phyloP scores from a whole-genome alignment of 2,888 invertebrate species.

The Apodemia duryi region DNA sequence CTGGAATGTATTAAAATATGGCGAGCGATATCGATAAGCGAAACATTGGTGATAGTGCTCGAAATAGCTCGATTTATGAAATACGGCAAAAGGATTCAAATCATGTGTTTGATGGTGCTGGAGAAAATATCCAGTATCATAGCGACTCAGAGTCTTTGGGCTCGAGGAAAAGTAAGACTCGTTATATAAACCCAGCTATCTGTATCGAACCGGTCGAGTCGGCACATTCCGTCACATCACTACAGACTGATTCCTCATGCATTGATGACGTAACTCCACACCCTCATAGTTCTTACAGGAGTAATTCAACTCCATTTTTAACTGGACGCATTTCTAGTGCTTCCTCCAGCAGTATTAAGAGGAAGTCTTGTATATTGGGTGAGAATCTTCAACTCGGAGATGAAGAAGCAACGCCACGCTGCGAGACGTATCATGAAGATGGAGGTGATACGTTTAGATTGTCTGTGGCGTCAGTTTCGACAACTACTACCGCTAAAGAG shows the following conservation, averaged over 20 bases:
- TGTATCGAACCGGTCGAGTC: conserved; percentile 74
- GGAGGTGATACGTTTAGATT: conserved; percentile 65
- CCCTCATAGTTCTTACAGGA: conserved; percentile 63
- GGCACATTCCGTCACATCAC: conserved; percentile 61
- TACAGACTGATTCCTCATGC: conserved; percentile 51
- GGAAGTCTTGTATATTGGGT: conserved; percentile 58
- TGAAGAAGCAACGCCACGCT: conserved; percentile 52
- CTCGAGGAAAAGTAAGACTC: conserved; percentile 63
- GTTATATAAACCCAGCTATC: conserved; percentile 81
- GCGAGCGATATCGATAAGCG: conserved; percentile 54
- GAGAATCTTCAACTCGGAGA: conserved; percentile 26
- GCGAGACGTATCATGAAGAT: conserved; percentile 59
- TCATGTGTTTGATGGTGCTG: conserved; percentile 67
- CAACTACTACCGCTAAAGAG: conserved; percentile 66
- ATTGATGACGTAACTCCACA: conserved; percentile 64
- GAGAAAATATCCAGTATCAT: conserved; percentile 62
- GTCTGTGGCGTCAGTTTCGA: conserved; percentile 65
- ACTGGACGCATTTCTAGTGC: conserved; percentile 56
- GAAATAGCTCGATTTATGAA: conserved; percentile 42
- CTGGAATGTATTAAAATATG: conserved; percentile 36
- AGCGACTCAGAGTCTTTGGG: conserved; percentile 65
- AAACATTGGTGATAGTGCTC: conserved; percentile 61
- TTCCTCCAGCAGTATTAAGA: conserved; percentile 56
- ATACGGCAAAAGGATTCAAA: conserved; percentile 45
- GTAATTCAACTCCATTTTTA: conserved; percentile 65